Percentiles rank a stretch among this genome's conserved stretches.
These are phyloP conservation scores for Dryobotodes eremita DNA, from an alignment of 2,888 invertebrate genomes.

Conservation along the genomic window DNA sequence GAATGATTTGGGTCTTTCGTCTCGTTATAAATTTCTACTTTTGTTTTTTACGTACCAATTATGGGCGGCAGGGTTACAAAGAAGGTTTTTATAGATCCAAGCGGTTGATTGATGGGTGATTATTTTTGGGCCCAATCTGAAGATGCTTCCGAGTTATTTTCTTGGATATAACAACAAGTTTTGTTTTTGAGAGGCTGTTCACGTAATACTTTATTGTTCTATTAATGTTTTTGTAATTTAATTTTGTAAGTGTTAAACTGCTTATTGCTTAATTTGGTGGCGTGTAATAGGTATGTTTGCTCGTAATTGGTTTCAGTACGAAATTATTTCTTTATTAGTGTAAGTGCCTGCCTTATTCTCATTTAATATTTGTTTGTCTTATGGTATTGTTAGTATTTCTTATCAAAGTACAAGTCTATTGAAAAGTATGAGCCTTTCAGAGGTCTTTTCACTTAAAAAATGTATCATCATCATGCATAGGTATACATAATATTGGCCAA, in stretches of 20 bases:
- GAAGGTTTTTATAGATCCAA: slow-evolving; percentile 81
- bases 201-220: slow-evolving; percentile 74
- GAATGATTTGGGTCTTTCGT: slow-evolving; percentile 88
- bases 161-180: slow-evolving; percentile 76
- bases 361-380: not conserved
- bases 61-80: slow-evolving; percentile 83
- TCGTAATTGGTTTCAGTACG: slow-evolving; percentile 31
- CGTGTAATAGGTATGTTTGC: slow-evolving; percentile 28
- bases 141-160: slow-evolving; percentile 87
- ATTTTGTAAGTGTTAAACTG: slow-evolving; percentile 61
- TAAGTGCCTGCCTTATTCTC: not conserved
- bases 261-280: slow-evolving; percentile 56
- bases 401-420: not conserved
- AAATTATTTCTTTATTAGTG: not conserved
- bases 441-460: not conserved
- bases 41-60: slow-evolving; percentile 88
- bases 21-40: slow-evolving; percentile 89
- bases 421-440: not conserved
- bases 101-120: slow-evolving; percentile 88
- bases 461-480: not conserved
- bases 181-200: slow-evolving; percentile 75
- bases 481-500: not conserved
- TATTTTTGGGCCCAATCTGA: slow-evolving; percentile 85
- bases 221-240: slow-evolving; percentile 72
- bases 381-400: not conserved